These are phyloP conservation scores for Chelon labrosus DNA, from an alignment of 2,797 vertebrate species.

Conservation along the genomic window DNA sequence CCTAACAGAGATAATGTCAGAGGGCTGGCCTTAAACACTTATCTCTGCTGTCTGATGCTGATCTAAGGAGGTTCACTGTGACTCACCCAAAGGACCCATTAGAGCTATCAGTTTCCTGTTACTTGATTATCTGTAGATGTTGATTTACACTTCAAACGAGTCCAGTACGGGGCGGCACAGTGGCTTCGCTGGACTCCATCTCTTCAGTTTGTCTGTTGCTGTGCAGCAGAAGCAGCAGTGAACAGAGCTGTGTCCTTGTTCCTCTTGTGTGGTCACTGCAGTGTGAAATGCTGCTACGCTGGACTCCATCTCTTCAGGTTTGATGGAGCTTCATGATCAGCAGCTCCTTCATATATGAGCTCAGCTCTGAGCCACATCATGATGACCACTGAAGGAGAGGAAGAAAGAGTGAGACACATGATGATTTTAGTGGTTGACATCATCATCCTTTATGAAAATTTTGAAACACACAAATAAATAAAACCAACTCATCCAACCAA, in stretches of 20 bases:
- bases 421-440: too few relatives aligned
- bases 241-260: constrained; percentile 11
- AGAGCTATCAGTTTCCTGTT: constrained; percentile 25
- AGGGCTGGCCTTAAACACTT: constrained; percentile 3
- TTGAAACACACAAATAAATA: too few relatives aligned
- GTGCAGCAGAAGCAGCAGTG: constrained; percentile 14
- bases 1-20: constrained; percentile 28
- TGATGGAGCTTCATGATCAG: constrained; percentile 37
- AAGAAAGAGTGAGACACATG: not conserved
- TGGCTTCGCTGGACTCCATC: too few relatives aligned
- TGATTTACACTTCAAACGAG: constrained; percentile 35
- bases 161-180: too few relatives aligned
- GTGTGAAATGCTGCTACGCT: constrained; percentile 28
- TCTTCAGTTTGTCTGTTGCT: not conserved
- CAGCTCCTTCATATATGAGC: constrained; percentile 34
- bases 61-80: constrained; percentile 33
- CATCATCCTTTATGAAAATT: too few relatives aligned
- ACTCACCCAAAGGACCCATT: not conserved
- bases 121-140: constrained; percentile 46
- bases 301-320: constrained; percentile 26
- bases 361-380: constrained; percentile 28
- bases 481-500: too few relatives aligned
- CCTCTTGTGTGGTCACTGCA: constrained; percentile 19
- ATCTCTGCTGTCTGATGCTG: constrained; percentile 45
- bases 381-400: not conserved